Conservation (phyloP, 2,113 vertebrate species). For the Aldabrachelys gigantea region DNA sequence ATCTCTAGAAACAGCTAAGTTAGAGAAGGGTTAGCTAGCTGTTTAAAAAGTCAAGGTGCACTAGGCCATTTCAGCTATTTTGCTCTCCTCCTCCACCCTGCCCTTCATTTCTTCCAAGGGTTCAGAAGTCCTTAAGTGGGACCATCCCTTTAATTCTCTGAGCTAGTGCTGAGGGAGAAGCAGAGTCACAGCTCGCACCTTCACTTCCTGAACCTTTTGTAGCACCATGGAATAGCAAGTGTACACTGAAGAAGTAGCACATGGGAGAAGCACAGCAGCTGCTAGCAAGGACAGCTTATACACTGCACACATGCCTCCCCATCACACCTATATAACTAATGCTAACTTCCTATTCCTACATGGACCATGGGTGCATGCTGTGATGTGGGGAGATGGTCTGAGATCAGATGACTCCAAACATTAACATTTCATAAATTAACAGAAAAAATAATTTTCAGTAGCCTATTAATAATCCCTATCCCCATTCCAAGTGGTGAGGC, state of each 20-base stretch:
- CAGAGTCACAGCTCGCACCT: neutral
- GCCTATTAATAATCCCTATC: neutral
- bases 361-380: neutral
- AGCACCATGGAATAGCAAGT: neutral
- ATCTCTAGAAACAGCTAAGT: neutral
- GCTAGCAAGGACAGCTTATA: neutral
- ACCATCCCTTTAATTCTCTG: neutral
- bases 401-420: neutral
- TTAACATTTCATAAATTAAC: neutral
- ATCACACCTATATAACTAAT: neutral
- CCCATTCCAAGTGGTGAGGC: too few species aligned
- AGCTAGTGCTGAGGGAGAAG: neutral
- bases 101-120: neutral
- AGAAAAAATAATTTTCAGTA: neutral
- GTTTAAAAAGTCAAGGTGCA: neutral
- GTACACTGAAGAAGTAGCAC: neutral
- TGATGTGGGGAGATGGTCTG: neutral
- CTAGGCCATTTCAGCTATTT: neutral
- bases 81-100: neutral
- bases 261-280: neutral
- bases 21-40: neutral
- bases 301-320: neutral
- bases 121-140: neutral
- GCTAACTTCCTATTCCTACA: neutral
- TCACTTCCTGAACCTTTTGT: neutral